A percentile compares a stretch with the other conserved stretches of the same genome.
Evolutionary conservation across 1,140 invertebrate genomes (phyloP).

Genomic region (Maniola jurtina): DNA sequence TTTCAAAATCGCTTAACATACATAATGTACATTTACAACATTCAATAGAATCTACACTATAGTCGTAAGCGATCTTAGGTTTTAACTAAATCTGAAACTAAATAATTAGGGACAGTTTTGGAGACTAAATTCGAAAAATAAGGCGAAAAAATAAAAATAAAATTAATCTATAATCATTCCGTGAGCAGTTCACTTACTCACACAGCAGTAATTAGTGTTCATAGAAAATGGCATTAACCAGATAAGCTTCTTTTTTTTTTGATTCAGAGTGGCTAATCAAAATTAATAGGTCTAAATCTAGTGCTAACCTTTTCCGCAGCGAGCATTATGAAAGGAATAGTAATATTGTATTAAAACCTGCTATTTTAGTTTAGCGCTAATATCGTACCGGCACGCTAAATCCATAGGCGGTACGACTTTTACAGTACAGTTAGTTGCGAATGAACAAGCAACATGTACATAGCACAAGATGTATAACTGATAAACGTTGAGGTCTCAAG

Average conservation of each 20-base stretch:
- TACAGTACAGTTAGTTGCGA: too few relatives aligned
- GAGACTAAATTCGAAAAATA: constrained; percentile 1
- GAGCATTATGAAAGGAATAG: too few relatives aligned
- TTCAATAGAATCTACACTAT: neutral
- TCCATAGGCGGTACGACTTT: too few relatives aligned
- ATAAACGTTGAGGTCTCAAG: too few relatives aligned
- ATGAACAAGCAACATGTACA: too few relatives aligned
- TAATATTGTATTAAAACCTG: too few relatives aligned
- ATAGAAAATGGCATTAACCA: neutral
- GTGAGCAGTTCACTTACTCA: constrained; percentile 24
- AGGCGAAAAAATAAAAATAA: neutral
- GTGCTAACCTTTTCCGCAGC: too few relatives aligned
- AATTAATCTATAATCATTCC: constrained; percentile 6
- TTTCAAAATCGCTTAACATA: neutral
- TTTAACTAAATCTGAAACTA: neutral
- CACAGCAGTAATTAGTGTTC: constrained; percentile 21
- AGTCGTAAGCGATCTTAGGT: neutral
- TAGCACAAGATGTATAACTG: too few relatives aligned
- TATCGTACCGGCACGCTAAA: too few relatives aligned
- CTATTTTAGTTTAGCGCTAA: too few relatives aligned
- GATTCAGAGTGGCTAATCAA: too few relatives aligned
- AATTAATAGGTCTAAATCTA: too few relatives aligned
- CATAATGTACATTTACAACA: neutral
- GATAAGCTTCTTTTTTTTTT: neutral
- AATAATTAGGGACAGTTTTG: neutral